A percentile compares a stretch with the other conserved stretches of the same genome.
These are phyloP conservation scores for Hiodon tergisus DNA, from an alignment of 2,113 vertebrate species.

Conservation along the genomic window DNA sequence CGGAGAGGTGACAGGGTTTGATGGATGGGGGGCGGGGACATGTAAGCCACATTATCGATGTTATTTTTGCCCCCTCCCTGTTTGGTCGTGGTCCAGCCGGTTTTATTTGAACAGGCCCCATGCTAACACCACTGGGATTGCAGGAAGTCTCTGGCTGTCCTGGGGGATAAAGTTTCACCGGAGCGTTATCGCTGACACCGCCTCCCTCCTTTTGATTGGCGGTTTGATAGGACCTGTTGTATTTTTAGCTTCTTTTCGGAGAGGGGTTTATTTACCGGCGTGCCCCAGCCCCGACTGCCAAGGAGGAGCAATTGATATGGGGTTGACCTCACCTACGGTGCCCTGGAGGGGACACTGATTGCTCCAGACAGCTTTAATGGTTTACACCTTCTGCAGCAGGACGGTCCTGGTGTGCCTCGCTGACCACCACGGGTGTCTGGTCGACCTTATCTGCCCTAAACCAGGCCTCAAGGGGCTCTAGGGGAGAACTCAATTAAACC, in stretches of 20 bases:
- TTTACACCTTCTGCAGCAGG: conserved; percentile 19
- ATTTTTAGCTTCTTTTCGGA: conserved; percentile 37
- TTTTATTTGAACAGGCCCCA: conserved; percentile 64
- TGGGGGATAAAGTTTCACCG: conserved; percentile 49
- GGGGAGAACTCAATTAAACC: conserved; percentile 7
- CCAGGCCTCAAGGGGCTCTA: not conserved
- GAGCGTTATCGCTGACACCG: conserved; percentile 43
- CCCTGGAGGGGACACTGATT: conserved; percentile 18
- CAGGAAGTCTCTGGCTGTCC: conserved; percentile 53
- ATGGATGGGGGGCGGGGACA: conserved; percentile 53
- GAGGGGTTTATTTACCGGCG: conserved; percentile 41
- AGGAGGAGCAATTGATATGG: conserved; percentile 32
- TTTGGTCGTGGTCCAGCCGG: conserved; percentile 57
- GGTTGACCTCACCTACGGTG: not conserved
- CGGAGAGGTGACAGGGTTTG: conserved; percentile 53
- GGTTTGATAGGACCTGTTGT: conserved; percentile 36
- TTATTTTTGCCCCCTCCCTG: conserved; percentile 45
- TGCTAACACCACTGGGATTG: conserved; percentile 52
- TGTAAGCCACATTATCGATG: conserved; percentile 61
- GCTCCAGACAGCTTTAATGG: conserved; percentile 19
- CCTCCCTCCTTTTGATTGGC: conserved; percentile 37
- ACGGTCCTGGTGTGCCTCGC: not conserved
- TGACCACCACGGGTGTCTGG: not conserved
- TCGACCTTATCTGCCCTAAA: conserved; percentile 12
- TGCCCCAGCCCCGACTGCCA: conserved; percentile 39